Base-by-base conservation (phyloP, 2,113 vertebrate genomes). In the Labeo catla region DNA sequence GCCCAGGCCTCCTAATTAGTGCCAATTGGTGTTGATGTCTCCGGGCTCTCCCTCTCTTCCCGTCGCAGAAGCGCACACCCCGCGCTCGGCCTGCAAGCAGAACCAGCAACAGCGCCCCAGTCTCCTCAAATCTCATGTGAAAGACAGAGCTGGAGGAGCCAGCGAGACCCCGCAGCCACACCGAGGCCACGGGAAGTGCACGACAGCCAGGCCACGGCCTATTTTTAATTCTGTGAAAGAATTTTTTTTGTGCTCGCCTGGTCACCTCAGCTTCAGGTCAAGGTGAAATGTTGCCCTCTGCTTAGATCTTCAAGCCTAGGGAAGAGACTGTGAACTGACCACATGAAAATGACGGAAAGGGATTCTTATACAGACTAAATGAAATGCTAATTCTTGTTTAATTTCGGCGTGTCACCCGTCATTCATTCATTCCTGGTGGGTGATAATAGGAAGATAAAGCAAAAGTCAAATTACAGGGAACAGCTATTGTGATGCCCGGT, bases 401-500 rank as follows among this genome's bases (percentile, higher is more conserved):
- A 73, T 45, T 73, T 45, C 19, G 6, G 10, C 6, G 19, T 68
- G 65, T 36, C 39, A 45, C 39, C 19, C 4, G 39, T 45, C 16
- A 45, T 73, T 73, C 39, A 73, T 12, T 8, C 39, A 95, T 95
- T 77, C 8, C 23, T 34, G 50, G 15, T 34, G 50, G 15, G 13
- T 19, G 50, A 57, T 78, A 78, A 78, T 10, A 78, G 50, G 16
- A 57, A 54, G 50, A 11, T 16, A 50, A 66, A 21, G 45, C 45
- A 68, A 49, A 68, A 34, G 45, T 49, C 13, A 52, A 68, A 65
- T 66, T 21, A 23, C 50, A 54, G 34, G 12, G 52, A 82, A 82
- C n/a, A 68, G 65, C 28, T 72, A 57, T 54, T 23, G 91, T 91
- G 90, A 92, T 92, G 92, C 91, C 93, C 92, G 92, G 91, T 93